Evolutionary conservation across 2,888 invertebrate species (phyloP).

Genomic region (Heteromyza rotundicornis): DNA sequence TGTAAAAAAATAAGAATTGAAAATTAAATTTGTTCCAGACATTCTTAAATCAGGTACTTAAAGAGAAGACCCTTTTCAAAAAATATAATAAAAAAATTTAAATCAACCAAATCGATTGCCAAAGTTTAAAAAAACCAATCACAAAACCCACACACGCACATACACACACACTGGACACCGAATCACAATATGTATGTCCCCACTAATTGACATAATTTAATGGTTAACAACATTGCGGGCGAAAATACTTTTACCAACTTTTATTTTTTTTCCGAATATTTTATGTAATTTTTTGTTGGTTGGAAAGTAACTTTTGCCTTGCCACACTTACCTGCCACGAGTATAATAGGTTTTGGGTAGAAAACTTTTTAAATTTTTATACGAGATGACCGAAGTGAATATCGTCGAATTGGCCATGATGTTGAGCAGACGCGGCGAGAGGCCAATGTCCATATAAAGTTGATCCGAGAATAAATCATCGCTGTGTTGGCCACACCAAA

Average conservation of each 20-base stretch:
- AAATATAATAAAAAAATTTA: too few species aligned
- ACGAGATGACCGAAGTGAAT: conserved; percentile 61
- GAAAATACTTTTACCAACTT: not conserved
- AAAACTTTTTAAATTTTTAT: conserved; percentile 62
- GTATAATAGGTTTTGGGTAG: conserved; percentile 61
- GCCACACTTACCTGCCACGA: conserved; percentile 57
- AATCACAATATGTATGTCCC: too few species aligned
- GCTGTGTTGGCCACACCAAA: too few species aligned
- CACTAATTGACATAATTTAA: not conserved
- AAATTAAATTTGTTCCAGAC: too few species aligned
- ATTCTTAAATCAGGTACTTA: too few species aligned
- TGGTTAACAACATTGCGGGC: not conserved
- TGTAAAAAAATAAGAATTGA: too few species aligned
- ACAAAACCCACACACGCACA: too few species aligned
- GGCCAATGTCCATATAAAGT: conserved; percentile 60
- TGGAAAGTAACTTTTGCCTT: not conserved
- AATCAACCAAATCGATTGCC: too few species aligned
- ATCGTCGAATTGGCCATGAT: conserved; percentile 61
- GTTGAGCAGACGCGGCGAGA: conserved; percentile 54
- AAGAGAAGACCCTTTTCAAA: too few species aligned
- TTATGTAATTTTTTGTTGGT: too few species aligned
- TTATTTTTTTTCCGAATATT: not conserved
- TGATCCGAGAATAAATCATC: conserved; percentile 62
- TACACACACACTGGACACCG: too few species aligned
- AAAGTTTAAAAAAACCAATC: too few species aligned